Conservation (phyloP, 2,113 vertebrate genomes). For the Cervus canadensis region DNA sequence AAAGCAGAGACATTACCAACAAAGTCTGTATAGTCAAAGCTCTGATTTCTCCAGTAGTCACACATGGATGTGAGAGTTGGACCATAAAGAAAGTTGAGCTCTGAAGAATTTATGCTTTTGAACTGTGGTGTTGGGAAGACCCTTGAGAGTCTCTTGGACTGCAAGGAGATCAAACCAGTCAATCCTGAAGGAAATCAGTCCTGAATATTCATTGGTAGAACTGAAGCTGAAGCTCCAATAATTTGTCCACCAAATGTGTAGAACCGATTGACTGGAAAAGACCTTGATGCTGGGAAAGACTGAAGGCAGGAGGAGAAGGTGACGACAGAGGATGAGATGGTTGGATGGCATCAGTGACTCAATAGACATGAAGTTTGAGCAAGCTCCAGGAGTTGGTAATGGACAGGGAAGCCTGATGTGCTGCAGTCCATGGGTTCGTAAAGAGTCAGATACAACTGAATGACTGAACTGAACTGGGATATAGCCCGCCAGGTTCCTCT, state of each 20-base stretch:
- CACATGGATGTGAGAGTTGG: background rate
- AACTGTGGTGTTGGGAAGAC: background rate
- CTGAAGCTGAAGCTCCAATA: background rate
- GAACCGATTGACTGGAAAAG: background rate
- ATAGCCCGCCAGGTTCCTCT: background rate
- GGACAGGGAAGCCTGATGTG: background rate
- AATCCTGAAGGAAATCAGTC: background rate
- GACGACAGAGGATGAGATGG: background rate
- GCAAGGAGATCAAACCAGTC: background rate
- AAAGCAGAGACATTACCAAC: background rate
- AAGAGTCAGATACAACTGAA: background rate
- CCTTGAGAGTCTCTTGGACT: background rate
- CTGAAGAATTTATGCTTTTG: background rate
- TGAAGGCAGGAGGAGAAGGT: background rate
- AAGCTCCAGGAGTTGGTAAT: background rate
- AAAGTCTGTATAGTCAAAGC: background rate
- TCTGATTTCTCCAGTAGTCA: background rate
- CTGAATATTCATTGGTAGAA: background rate
- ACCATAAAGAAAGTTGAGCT: background rate
- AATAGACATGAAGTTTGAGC: background rate
- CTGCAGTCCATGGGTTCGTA: background rate
- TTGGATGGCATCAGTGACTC: background rate
- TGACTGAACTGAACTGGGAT: background rate
- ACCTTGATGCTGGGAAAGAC: background rate
- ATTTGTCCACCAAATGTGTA: background rate